These are phyloP conservation scores for Thalassaphorura encarpata DNA, from an alignment of 1,140 invertebrate species.

Conservation along the genomic window DNA sequence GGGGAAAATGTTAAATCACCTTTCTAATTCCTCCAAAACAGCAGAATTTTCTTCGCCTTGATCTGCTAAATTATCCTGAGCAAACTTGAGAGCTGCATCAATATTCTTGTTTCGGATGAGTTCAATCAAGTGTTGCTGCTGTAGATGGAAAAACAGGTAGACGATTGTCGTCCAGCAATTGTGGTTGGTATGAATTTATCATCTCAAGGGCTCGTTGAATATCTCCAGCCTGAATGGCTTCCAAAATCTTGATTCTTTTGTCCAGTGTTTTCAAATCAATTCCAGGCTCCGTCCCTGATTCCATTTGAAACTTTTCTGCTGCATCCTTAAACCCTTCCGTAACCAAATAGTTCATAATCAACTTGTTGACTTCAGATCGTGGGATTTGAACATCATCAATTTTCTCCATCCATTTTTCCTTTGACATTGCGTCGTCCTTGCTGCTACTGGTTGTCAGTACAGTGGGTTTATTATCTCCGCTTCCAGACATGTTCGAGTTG, in stretches of 20 bases:
- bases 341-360: conserved; percentile 98
- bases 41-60: conserved; percentile 74
- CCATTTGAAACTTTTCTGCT: conserved; percentile 90
- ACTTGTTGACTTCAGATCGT: conserved; percentile 84
- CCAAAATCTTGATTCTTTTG: conserved; percentile 85
- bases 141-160: conserved; percentile 89
- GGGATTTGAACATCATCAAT: conserved; percentile 72
- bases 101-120: conserved; percentile 78
- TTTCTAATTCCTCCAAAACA: conserved; percentile 30
- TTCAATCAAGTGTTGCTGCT: conserved; percentile 93
- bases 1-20: too few species aligned
- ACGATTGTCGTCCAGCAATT: conserved; percentile 86
- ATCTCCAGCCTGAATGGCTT: conserved; percentile 84
- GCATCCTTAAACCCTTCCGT: conserved; percentile 77
- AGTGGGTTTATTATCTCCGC: too few species aligned
- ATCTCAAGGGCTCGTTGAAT: conserved; percentile 87
- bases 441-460: too few species aligned
- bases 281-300: conserved; percentile 77
- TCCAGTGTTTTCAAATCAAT: conserved; percentile 82
- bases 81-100: conserved; percentile 92
- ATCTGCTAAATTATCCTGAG: conserved; percentile 82
- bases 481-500: too few species aligned
- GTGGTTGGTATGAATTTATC: conserved; percentile 89
- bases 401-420: conserved; percentile 57
- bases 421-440: conserved; percentile 26